Evolutionary conservation across 1,140 invertebrate species (phyloP).

Genomic region (Heliconius congener): DNA sequence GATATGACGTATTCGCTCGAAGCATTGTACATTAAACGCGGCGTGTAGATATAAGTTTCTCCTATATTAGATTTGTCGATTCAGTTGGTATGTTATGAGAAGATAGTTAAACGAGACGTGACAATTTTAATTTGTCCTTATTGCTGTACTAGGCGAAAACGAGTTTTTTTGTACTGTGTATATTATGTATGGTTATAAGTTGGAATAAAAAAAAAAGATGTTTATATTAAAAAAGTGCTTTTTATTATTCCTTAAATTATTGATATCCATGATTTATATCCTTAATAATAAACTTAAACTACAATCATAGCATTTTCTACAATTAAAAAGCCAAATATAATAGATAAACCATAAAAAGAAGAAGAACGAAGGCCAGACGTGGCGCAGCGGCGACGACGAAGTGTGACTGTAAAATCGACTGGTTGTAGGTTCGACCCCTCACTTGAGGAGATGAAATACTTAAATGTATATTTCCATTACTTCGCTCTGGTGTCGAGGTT

Average conservation of each 20-base stretch:
- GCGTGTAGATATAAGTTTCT: conserved; percentile 81
- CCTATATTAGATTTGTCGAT: conserved; percentile 79
- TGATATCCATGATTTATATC: no score
- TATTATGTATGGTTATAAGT: conserved; percentile 83
- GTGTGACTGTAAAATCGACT: no score
- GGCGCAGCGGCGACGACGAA: no score
- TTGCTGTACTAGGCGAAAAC: conserved; percentile 78
- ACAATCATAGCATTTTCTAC: no score
- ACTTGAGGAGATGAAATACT: no score
- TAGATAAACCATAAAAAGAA: no score
- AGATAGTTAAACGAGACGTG: conserved; percentile 70
- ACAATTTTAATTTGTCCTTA: conserved; percentile 80
- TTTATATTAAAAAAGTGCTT: conserved; percentile 78
- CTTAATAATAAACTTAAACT: no score
- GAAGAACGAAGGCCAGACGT: no score
- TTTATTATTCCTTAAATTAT: conserved; percentile 35
- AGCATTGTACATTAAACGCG: conserved; percentile 79
- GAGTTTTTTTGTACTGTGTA: conserved; percentile 83
- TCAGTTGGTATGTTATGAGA: conserved; percentile 76
- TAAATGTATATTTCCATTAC: no score
- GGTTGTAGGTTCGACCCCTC: no score
- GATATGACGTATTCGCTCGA: conserved; percentile 78
- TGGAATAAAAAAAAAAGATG: conserved; percentile 82
- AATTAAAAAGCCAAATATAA: no score
- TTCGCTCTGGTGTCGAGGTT: no score